Conservation (phyloP, 1,140 invertebrate species). For the Pteromalus puparum region DNA sequence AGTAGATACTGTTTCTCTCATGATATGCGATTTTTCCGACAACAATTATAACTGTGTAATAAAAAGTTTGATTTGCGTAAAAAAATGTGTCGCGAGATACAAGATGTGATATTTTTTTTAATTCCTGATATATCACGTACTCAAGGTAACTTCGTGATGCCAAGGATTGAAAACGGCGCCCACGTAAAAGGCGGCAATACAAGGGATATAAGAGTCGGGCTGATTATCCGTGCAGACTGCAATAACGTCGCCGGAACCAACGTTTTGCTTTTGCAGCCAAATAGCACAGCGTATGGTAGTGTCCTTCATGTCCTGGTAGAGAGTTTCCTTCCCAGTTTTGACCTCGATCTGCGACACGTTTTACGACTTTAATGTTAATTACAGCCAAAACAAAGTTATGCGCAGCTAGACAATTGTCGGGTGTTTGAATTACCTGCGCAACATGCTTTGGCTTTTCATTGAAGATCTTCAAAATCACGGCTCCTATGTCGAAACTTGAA, state of each 20-base stretch:
- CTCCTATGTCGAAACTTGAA: conserved; percentile 14
- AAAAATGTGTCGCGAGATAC: too few relatives aligned
- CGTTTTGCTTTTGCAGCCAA: conserved; percentile 66
- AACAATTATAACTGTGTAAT: too few relatives aligned
- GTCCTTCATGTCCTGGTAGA: conserved; percentile 66
- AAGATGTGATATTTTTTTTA: too few relatives aligned
- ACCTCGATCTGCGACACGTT: conserved; percentile 67
- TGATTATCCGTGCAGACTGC: conserved; percentile 71
- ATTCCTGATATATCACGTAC: conserved; percentile 17
- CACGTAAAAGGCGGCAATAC: conserved; percentile 70
- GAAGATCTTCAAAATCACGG: conserved; percentile 46
- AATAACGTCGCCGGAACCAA: conserved; percentile 70
- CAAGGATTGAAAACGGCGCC: conserved; percentile 63
- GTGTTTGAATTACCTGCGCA: conserved; percentile 33
- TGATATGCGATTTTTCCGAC: too few relatives aligned
- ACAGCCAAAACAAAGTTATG: too few relatives aligned
- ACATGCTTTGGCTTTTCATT: conserved; percentile 46
- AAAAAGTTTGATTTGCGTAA: too few relatives aligned
- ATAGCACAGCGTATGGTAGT: conserved; percentile 71
- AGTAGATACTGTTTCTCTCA: too few relatives aligned
- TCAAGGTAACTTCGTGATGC: conserved; percentile 38
- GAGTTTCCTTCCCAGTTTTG: conserved; percentile 71
- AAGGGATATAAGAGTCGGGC: conserved; percentile 70
- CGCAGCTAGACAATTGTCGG: too few relatives aligned
- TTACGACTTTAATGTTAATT: conserved; percentile 15